phyloP scores from a whole-genome alignment of 2,113 vertebrate genomes.

The Alces alces region DNA sequence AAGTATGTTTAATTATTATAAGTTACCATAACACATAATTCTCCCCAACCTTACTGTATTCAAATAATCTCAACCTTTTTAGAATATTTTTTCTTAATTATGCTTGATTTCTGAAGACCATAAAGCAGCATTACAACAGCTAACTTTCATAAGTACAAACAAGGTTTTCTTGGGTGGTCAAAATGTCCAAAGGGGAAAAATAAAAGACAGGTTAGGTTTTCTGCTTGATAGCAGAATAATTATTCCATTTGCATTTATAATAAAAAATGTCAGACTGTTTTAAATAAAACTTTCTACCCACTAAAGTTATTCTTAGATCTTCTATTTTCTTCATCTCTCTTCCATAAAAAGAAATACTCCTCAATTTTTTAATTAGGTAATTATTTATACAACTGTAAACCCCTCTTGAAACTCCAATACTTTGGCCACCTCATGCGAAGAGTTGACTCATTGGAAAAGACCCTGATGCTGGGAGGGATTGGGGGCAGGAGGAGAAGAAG shows the following conservation, averaged over 20 bases:
- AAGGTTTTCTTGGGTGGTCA: neutral
- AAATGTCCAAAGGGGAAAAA: neutral
- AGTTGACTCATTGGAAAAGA: no score
- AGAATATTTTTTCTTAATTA: neutral
- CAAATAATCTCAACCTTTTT: neutral
- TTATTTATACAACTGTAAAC: neutral
- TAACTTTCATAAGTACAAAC: neutral
- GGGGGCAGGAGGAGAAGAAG: no score
- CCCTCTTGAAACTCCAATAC: neutral
- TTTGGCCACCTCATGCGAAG: no score
- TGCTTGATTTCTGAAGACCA: neutral
- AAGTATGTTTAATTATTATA: neutral
- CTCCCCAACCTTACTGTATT: neutral
- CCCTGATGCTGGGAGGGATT: no score
- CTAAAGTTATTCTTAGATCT: neutral
- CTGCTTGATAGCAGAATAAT: neutral
- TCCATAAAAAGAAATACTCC: neutral
- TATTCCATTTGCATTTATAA: neutral
- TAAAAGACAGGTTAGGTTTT: neutral
- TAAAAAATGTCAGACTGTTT: neutral
- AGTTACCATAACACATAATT: neutral
- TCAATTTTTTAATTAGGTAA: conserved; percentile 21
- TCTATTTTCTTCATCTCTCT: neutral
- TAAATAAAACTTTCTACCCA: neutral
- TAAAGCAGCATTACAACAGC: neutral